Conservation (phyloP, 2,888 invertebrate genomes). For the Iselma pallidipennis region DNA sequence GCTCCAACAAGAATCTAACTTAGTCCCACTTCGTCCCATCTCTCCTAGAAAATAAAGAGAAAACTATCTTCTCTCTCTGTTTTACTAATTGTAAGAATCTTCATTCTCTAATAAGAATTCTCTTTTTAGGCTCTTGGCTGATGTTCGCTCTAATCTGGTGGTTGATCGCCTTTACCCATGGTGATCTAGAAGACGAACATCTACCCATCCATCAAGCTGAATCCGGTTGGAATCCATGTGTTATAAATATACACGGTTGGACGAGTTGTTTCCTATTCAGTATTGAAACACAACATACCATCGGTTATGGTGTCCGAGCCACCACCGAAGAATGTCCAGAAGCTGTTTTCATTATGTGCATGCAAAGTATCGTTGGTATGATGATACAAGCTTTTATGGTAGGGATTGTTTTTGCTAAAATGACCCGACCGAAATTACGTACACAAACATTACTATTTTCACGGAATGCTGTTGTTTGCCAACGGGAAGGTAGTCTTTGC, state of each 20-base stretch:
- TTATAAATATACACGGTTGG: slow-evolving; percentile 83
- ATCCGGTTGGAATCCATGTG: slow-evolving; percentile 73
- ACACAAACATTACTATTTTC: slow-evolving; percentile 93
- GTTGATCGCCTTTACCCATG: slow-evolving; percentile 91
- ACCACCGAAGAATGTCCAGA: slow-evolving; percentile 93
- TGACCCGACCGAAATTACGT: slow-evolving; percentile 91
- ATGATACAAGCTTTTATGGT: slow-evolving; percentile 65
- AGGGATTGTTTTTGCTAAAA: slow-evolving; percentile 92
- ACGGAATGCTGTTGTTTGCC: slow-evolving; percentile 82
- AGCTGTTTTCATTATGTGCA: slow-evolving; percentile 90
- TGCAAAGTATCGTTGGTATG: slow-evolving; percentile 77
- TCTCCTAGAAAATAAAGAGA: no score
- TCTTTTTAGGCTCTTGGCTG: slow-evolving; percentile 91
- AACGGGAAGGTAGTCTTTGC: slow-evolving; percentile 81
- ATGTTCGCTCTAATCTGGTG: slow-evolving; percentile 94
- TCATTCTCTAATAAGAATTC: no score
- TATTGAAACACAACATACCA: slow-evolving; percentile 96
- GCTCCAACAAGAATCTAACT: no score
- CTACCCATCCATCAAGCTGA: slow-evolving; percentile 59
- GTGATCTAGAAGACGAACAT: slow-evolving; percentile 75
- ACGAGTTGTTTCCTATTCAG: slow-evolving; percentile 94
- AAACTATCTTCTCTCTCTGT: no score
- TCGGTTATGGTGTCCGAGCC: slow-evolving; percentile 79
- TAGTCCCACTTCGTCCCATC: no score
- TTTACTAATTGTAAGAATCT: no score